These are phyloP conservation scores for Lethenteron camtschaticum DNA, from an alignment of 2,113 vertebrate species.

Conservation along the genomic window DNA sequence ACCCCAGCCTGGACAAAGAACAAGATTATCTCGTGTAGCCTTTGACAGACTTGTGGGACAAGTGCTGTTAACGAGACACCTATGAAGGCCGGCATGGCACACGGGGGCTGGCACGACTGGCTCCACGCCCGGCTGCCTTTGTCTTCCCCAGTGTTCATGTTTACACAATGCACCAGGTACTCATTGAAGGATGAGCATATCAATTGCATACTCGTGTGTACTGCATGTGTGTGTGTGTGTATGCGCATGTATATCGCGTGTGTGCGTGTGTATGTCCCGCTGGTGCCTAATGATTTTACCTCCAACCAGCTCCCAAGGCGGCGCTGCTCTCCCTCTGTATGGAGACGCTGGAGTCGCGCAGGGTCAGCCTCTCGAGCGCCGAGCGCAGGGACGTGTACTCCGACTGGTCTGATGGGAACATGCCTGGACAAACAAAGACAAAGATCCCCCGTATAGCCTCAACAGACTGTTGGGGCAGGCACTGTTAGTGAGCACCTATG, in stretches of 20 bases:
- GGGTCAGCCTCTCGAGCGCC: constrained; percentile 63
- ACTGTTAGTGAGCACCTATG: too few relatives aligned
- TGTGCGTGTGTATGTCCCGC: too few relatives aligned
- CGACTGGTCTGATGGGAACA: constrained; percentile 79
- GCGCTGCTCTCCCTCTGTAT: constrained; percentile 68
- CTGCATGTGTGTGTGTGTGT: too few relatives aligned
- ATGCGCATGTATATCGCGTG: too few relatives aligned
- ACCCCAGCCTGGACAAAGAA: constrained; percentile 41
- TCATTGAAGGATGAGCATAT: too few relatives aligned
- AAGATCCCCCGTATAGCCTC: neutral
- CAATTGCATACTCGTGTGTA: too few relatives aligned
- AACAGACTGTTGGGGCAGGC: neutral
- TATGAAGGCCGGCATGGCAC: too few relatives aligned
- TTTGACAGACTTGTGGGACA: neutral
- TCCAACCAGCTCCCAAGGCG: constrained; percentile 84
- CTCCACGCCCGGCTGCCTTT: too few relatives aligned
- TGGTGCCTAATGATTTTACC: constrained; percentile 25
- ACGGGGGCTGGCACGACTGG: too few relatives aligned
- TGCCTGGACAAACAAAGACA: constrained; percentile 24
- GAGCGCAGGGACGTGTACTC: constrained; percentile 63
- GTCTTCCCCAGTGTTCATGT: too few relatives aligned
- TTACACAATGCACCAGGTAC: too few relatives aligned
- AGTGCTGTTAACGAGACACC: too few relatives aligned
- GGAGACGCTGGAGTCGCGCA: constrained; percentile 81
- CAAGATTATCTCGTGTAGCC: neutral